These are phyloP conservation scores for Linurgus olivaceus DNA, from an alignment of 2,797 vertebrate genomes.

Conservation along the genomic window DNA sequence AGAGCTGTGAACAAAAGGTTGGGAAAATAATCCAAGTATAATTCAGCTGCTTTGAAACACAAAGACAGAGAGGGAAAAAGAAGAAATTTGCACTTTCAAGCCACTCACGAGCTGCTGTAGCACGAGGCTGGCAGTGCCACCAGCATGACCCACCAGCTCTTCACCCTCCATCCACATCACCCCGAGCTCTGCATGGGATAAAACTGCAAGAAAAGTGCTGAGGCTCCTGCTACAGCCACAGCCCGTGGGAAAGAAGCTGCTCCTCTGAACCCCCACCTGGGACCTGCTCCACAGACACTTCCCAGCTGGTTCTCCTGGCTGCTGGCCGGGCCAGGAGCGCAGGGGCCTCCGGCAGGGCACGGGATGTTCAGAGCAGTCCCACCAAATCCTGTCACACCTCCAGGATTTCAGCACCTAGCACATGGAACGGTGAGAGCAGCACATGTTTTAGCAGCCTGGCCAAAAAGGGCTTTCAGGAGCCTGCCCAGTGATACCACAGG, in stretches of 20 bases:
- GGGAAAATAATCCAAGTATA: background rate
- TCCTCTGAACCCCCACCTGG: background rate
- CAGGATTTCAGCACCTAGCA: background rate
- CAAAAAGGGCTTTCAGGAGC: background rate
- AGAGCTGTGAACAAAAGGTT: slow-evolving; percentile 11
- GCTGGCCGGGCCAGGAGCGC: background rate
- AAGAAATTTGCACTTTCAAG: background rate
- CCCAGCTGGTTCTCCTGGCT: slow-evolving; percentile 4
- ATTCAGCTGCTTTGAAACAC: background rate
- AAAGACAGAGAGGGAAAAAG: background rate
- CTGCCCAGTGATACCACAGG: accelerated
- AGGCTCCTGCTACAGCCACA: background rate
- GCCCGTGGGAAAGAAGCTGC: background rate
- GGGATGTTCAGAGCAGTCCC: background rate
- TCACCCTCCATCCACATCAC: background rate
- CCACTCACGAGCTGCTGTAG: background rate
- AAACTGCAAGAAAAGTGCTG: accelerated
- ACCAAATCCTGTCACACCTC: background rate
- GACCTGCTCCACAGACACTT: background rate
- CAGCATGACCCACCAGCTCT: accelerated
- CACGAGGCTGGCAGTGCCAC: background rate
- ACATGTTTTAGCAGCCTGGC: background rate
- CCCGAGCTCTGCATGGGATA: background rate
- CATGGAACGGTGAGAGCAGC: background rate
- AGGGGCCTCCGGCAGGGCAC: background rate